Evolutionary conservation across 2,888 invertebrate genomes (phyloP).

Genomic region (Spisula solida): DNA sequence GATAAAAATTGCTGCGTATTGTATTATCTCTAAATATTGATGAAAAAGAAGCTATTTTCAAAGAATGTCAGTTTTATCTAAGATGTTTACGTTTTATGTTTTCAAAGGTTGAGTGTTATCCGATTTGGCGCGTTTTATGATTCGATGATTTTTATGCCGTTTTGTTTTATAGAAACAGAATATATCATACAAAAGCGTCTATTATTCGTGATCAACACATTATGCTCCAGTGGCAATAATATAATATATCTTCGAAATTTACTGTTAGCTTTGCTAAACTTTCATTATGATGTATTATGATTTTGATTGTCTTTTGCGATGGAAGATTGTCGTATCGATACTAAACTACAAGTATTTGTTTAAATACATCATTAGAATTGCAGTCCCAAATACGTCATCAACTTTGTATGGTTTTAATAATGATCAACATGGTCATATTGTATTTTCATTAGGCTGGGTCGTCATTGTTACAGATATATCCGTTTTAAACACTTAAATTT

Average conservation of each 20-base stretch:
- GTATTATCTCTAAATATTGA: background rate
- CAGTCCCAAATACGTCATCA: too few species aligned
- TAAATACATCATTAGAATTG: too few species aligned
- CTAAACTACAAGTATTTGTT: too few species aligned
- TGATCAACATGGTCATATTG: too few species aligned
- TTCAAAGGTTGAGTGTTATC: background rate
- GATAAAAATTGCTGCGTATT: background rate
- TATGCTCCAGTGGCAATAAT: background rate
- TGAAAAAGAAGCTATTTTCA: background rate
- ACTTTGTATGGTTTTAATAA: too few species aligned
- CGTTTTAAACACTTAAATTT: too few species aligned
- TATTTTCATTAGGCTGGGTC: too few species aligned
- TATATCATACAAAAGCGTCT: background rate
- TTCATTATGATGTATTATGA: background rate
- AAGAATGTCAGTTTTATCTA: constrained; percentile 9
- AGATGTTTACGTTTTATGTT: background rate
- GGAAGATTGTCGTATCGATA: too few species aligned
- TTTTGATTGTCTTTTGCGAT: background rate
- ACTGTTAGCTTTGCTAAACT: background rate
- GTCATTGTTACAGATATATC: too few species aligned
- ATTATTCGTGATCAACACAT: background rate
- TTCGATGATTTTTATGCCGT: too few species aligned
- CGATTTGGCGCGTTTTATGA: background rate
- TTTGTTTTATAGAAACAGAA: background rate
- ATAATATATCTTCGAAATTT: background rate